phyloP scores from a whole-genome alignment of 2,888 invertebrate species.

The Pristionchus entomophagus region DNA sequence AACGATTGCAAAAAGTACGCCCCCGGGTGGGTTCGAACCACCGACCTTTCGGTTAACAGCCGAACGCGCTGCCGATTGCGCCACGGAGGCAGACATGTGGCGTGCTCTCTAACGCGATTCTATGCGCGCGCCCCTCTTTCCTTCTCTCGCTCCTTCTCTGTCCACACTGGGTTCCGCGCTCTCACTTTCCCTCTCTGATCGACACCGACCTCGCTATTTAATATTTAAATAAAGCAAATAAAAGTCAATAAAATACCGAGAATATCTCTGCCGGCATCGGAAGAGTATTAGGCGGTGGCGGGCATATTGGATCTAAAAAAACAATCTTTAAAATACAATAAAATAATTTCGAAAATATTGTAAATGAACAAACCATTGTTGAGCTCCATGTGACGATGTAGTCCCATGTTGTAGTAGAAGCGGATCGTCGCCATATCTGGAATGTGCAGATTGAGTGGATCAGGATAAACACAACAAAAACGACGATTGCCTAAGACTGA shows the following conservation, averaged over 20 bases:
- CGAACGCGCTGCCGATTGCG: slow-evolving; percentile 74
- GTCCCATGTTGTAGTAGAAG: slow-evolving; percentile 50
- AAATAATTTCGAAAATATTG: neutral
- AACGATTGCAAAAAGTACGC: slow-evolving; percentile 61
- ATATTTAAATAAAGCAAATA: neutral
- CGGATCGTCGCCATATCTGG: slow-evolving; percentile 45
- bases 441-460: neutral
- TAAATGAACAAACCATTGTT: neutral
- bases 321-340: neutral
- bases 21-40: slow-evolving; percentile 81
- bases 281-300: neutral
- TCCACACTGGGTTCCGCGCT: neutral
- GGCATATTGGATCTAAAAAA: neutral
- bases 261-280: slow-evolving; percentile 4
- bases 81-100: slow-evolving; percentile 56
- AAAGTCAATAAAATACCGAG: neutral
- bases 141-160: neutral
- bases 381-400: neutral
- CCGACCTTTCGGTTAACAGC: slow-evolving; percentile 76
- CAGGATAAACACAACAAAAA: neutral
- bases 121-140: neutral
- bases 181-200: neutral
- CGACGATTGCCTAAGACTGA: neutral
- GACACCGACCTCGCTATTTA: neutral
- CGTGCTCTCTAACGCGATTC: neutral